Evolutionary conservation across 2,113 vertebrate genomes (phyloP).

Genomic region (rat (Rattus norvegicus)): DNA sequence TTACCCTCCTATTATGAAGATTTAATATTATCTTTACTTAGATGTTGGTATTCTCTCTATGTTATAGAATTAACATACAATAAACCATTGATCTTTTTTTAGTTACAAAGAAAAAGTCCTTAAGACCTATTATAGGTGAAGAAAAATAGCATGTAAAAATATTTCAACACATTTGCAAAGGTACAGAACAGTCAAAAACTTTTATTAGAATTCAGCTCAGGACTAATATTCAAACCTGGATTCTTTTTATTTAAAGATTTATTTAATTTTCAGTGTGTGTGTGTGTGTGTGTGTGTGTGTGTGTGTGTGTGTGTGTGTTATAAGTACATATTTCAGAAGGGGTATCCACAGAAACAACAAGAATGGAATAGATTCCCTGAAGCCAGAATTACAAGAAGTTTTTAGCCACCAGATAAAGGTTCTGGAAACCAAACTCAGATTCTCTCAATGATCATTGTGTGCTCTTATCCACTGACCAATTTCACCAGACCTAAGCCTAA

Average conservation of each 20-base stretch:
- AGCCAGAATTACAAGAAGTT: neutral
- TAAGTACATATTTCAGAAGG: neutral
- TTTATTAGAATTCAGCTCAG: neutral
- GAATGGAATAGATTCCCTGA: neutral
- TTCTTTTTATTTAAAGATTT: neutral
- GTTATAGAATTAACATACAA: neutral
- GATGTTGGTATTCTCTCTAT: fast-evolving
- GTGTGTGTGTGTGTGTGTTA: neutral
- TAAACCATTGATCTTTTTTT: neutral
- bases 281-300: neutral
- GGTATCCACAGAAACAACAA: neutral
- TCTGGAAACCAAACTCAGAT: neutral
- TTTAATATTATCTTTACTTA: neutral
- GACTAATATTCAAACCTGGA: neutral
- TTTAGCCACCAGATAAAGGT: neutral
- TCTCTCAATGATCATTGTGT: neutral
- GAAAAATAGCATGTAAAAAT: neutral
- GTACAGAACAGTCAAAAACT: neutral
- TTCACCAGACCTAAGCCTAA: neutral
- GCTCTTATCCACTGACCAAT: neutral
- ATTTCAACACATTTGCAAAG: neutral
- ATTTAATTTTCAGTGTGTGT: neutral
- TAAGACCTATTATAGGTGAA: neutral
- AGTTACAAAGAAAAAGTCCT: neutral
- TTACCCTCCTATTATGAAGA: neutral